Evolutionary conservation across 2,797 vertebrate species (phyloP).

Genomic region (Cephalopachus bancanus): DNA sequence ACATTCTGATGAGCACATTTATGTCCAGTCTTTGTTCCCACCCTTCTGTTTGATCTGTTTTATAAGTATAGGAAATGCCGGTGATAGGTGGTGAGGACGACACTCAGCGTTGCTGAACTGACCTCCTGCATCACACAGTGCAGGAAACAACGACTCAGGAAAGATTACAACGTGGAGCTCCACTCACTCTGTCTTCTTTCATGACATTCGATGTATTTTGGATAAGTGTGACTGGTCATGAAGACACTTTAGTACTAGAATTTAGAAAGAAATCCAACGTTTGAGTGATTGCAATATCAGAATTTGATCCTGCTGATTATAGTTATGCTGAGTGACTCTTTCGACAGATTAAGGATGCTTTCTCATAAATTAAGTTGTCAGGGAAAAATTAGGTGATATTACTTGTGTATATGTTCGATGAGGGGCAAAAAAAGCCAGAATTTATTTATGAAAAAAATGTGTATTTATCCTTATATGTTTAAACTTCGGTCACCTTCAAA

Average conservation of each 20-base stretch:
- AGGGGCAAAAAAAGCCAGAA: too few relatives aligned
- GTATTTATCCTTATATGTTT: too few relatives aligned
- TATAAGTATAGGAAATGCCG: neutral
- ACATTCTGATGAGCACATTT: constrained; percentile 49
- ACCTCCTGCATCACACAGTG: neutral
- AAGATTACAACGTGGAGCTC: neutral
- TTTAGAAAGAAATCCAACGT: constrained; percentile 43
- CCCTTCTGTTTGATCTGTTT: neutral
- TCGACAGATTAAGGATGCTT: neutral
- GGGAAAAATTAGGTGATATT: neutral
- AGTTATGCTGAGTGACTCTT: neutral
- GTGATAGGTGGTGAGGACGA: neutral
- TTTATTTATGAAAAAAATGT: too few relatives aligned
- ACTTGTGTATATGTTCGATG: too few relatives aligned
- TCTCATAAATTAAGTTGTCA: constrained; percentile 53
- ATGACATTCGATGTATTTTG: neutral
- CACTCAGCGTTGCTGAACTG: neutral
- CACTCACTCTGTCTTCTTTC: neutral
- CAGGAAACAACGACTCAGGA: neutral
- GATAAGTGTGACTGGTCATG: neutral
- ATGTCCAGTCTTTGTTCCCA: neutral
- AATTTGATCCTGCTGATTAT: constrained; percentile 13
- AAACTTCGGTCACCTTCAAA: too few relatives aligned
- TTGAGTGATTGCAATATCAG: constrained; percentile 14
- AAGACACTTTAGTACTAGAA: constrained; percentile 35